These are phyloP conservation scores for Misgurnus anguillicaudatus DNA, from an alignment of 2,113 vertebrate species.

Conservation along the genomic window DNA sequence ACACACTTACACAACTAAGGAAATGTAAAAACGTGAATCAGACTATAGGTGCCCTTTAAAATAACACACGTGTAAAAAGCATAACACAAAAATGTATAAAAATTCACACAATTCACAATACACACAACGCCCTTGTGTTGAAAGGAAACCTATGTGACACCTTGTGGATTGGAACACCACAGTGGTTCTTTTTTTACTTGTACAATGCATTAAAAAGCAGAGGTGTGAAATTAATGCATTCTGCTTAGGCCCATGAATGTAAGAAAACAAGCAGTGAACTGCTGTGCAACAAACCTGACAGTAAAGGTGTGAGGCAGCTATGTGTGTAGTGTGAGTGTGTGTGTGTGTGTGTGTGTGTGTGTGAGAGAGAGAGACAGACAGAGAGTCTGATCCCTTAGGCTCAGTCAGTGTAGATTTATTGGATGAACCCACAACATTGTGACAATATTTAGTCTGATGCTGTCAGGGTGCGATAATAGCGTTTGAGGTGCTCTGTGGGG, in stretches of 20 bases:
- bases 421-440: constrained; percentile 61
- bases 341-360: constrained; percentile 25
- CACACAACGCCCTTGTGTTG: not conserved
- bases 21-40: no score
- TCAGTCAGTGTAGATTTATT: constrained; percentile 61
- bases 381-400: constrained; percentile 66
- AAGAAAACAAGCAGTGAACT: not conserved
- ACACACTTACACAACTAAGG: no score
- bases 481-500: constrained; percentile 44
- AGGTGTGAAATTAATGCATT: not conserved
- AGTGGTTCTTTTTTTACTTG: not conserved
- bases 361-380: constrained; percentile 52
- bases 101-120: not conserved
- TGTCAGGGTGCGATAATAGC: constrained; percentile 61
- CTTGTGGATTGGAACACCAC: constrained; percentile 9
- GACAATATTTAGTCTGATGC: constrained; percentile 65
- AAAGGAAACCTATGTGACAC: not conserved
- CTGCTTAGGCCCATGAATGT: not conserved
- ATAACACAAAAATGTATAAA: no score
- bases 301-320: constrained; percentile 45
- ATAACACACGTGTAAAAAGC: no score
- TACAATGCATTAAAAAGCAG: constrained; percentile 29
- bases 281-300: constrained; percentile 11
- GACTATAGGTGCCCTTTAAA: no score
- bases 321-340: constrained; percentile 28